Evolutionary conservation across 2,797 vertebrate species (phyloP).

Genomic region (Myripristis jacobus): DNA sequence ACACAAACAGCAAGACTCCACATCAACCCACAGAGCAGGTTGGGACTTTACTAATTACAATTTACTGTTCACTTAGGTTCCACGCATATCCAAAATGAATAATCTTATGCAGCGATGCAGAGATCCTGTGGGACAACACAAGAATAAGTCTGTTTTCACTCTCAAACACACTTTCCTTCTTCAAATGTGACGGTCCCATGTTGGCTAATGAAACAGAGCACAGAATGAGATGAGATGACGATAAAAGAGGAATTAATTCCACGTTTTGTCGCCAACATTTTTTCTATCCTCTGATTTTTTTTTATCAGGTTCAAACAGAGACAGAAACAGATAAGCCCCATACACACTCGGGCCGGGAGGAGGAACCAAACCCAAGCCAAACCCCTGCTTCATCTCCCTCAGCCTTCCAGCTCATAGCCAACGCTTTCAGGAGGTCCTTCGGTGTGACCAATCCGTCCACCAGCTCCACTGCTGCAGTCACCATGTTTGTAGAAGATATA

Average conservation of each 20-base stretch:
- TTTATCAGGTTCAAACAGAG: conserved; percentile 73
- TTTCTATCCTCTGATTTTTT: conserved; percentile 62
- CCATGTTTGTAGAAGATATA: conserved; percentile 59
- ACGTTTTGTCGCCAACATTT: conserved; percentile 31
- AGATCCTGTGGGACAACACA: no score
- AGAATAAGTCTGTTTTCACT: no score
- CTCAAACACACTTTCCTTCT: no score
- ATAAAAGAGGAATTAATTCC: conserved; percentile 46
- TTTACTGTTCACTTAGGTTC: background rate
- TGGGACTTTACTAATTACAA: background rate
- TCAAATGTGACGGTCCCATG: no score
- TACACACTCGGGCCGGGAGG: conserved; percentile 50
- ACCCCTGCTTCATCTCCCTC: conserved; percentile 56
- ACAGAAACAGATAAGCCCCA: conserved; percentile 56
- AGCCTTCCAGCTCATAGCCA: conserved; percentile 76
- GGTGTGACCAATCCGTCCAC: conserved; percentile 58
- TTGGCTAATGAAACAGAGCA: background rate
- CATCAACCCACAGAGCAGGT: conserved; percentile 51
- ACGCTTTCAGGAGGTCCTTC: conserved; percentile 78
- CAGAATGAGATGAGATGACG: conserved; percentile 30
- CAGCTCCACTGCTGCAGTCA: conserved; percentile 58
- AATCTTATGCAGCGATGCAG: no score
- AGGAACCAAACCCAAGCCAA: conserved; percentile 45
- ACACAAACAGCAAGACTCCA: background rate
- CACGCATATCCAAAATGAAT: no score